phyloP scores from a whole-genome alignment of 2,113 vertebrate genomes.

The Anarrhichthys ocellatus region DNA sequence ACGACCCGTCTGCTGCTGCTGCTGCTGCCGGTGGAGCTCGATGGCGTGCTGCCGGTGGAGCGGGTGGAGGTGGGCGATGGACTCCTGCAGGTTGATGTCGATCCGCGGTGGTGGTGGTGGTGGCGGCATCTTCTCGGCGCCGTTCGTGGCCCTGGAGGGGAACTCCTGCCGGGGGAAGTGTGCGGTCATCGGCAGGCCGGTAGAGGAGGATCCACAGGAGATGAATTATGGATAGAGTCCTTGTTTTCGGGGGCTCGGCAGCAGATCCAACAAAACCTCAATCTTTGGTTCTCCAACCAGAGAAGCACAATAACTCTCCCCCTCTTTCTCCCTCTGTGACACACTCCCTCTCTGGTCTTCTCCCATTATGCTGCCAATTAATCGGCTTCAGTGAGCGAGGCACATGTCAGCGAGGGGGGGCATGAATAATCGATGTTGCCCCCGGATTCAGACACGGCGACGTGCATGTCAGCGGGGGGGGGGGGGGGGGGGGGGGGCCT shows the following conservation, averaged over 20 bases:
- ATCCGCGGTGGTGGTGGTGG: neutral
- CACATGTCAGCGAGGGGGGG: constrained; percentile 72
- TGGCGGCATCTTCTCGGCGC: constrained; percentile 30
- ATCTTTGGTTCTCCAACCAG: constrained; percentile 3
- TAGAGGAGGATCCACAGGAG: neutral
- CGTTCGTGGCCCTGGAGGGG: constrained; percentile 50
- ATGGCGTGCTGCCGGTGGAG: constrained; percentile 71
- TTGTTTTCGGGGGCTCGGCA: neutral
- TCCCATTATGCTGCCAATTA: constrained; percentile 79
- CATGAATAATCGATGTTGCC: constrained; percentile 89
- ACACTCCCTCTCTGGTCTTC: constrained; percentile 55
- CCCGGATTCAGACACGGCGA: constrained; percentile 64
- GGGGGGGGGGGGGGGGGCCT: too few relatives aligned
- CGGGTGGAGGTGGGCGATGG: constrained; percentile 66
- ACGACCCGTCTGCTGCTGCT: neutral
- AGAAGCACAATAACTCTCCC: neutral
- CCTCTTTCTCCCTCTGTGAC: constrained; percentile 30
- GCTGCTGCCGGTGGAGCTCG: constrained; percentile 63
- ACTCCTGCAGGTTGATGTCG: constrained; percentile 49
- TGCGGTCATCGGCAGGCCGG: constrained; percentile 64
- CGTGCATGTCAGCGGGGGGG: too few relatives aligned
- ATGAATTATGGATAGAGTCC: neutral
- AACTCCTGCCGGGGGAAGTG: constrained; percentile 60
- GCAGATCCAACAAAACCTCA: constrained; percentile 14
- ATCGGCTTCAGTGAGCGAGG: constrained; percentile 79